Conservation (phyloP, 2,113 vertebrate species). For the Nyctereutes procyonoides region DNA sequence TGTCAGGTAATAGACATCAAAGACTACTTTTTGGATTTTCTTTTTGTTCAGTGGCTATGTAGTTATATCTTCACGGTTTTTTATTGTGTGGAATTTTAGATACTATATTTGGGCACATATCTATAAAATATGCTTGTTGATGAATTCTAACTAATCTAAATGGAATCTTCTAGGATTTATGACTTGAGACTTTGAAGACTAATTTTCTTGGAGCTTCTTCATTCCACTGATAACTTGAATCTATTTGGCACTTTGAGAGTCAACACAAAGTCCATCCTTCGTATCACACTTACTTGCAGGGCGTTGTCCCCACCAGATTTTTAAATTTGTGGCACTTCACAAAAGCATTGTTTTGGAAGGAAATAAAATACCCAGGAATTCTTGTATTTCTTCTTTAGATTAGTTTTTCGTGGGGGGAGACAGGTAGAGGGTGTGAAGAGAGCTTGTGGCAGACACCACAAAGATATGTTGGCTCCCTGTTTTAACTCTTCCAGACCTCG, state of each 20-base stretch:
- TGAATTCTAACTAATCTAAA: slow-evolving; percentile 77
- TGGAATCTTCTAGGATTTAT: slow-evolving; percentile 77
- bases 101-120: slow-evolving; percentile 55
- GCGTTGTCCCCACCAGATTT: neutral
- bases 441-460: neutral
- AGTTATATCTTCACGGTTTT: neutral
- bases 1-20: slow-evolving; percentile 7
- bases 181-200: slow-evolving; percentile 73
- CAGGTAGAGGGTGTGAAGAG: neutral
- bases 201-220: slow-evolving; percentile 67
- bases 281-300: neutral
- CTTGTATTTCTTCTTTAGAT: neutral
- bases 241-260: slow-evolving; percentile 10
- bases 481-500: neutral
- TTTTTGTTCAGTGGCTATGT: neutral
- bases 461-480: neutral
- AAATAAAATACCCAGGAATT: slow-evolving; percentile 21
- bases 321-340: slow-evolving; percentile 32
- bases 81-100: slow-evolving; percentile 58
- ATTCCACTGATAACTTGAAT: slow-evolving; percentile 50
- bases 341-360: slow-evolving; percentile 39
- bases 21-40: neutral
- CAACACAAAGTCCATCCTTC: neutral
- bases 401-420: neutral
- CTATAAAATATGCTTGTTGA: slow-evolving; percentile 75